Conservation (phyloP, 2,797 vertebrate species). For the Micrastur ruficollis region DNA sequence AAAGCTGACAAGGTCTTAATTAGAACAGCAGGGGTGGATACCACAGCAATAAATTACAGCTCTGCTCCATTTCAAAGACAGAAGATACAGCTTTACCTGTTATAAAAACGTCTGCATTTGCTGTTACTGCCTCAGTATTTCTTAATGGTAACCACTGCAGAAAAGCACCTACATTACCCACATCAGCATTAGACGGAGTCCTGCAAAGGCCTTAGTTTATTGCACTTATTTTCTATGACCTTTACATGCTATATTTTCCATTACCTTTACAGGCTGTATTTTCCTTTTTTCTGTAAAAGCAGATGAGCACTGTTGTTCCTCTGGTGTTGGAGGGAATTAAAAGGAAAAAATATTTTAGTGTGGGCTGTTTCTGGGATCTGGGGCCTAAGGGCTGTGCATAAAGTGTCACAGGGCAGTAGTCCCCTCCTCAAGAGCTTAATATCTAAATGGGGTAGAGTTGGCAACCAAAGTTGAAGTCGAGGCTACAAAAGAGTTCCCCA, state of each 20-base stretch:
- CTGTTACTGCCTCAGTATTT: background rate
- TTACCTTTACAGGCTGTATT: background rate
- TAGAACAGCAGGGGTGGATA: background rate
- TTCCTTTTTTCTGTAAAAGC: background rate
- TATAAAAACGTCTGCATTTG: background rate
- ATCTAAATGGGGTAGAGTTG: background rate
- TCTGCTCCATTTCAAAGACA: background rate
- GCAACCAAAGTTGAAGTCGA: background rate
- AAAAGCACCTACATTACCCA: background rate
- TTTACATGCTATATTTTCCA: background rate
- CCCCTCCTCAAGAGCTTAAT: background rate
- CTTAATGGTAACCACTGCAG: background rate
- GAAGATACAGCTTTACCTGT: background rate
- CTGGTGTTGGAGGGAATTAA: background rate
- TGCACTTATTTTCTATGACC: background rate
- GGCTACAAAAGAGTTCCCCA: background rate
- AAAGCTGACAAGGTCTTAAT: background rate
- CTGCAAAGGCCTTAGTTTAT: background rate
- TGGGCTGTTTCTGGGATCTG: background rate
- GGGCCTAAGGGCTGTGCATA: background rate
- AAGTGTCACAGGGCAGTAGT: background rate
- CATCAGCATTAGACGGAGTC: background rate
- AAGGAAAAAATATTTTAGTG: background rate
- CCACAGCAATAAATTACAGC: background rate
- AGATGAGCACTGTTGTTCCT: background rate